Base-by-base conservation (phyloP, 2,888 invertebrate genomes). In the Latrodectus elegans region DNA sequence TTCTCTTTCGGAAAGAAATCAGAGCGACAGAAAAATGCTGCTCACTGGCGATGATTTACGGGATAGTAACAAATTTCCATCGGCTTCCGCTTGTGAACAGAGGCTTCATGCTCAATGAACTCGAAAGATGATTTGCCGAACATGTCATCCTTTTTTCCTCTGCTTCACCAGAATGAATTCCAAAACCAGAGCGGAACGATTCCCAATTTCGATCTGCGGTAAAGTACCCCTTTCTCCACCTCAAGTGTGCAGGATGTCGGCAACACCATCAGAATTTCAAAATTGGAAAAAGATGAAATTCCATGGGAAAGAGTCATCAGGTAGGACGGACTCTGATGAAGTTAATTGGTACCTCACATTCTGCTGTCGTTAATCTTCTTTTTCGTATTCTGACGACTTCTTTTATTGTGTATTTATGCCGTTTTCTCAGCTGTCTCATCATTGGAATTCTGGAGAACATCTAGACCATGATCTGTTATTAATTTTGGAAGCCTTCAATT, bases 161-260 rank as follows among this genome's bases (percentile, higher is more conserved):
- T 68, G 12, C 68, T 14, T 22, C 38, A 11, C 68, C 26, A 22
- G 12, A 14, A 9, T 68, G 12, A 9, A 14, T 81, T 73, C 14
- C 22, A n/a, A 81, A 81, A 65, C 64, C 81, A 73, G 81, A 81
- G 81, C 81, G 81, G 55, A 65, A 81, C 81, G 73, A 71, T 53
- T 38, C 12, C 6, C 52, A 12, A 55, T 55, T 72, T 73, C 17
- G 26, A 52, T 15, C 49, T 65, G 15, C 38, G 38, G n/a, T 22
- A 75, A 53, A 8, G n/a, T 15, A 26, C 60, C 60, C 64, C 55
- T n/a, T 60, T n/a, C 38, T 17, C 60, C 60, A 38, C 55, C 14
- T 60, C 60, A 15, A 15, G 60, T 15, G 12, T 11, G 60, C 60
- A 60, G 60, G 60, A 60, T 60, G 60, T 11, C 6, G 60, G 14